Evolutionary conservation across 2,888 invertebrate species (phyloP).

Genomic region (Agrochola circellaris): DNA sequence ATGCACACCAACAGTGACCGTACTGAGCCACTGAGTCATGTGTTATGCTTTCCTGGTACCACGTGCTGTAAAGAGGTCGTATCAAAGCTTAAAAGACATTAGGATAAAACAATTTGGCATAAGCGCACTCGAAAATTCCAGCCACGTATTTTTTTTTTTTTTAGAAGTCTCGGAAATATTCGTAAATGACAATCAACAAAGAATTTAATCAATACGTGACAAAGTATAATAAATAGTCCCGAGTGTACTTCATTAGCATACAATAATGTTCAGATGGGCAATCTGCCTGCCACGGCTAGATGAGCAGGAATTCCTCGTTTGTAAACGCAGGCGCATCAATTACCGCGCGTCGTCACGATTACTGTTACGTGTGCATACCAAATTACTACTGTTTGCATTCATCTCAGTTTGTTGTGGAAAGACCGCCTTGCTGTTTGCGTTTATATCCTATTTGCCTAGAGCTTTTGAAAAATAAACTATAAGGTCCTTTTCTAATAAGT

Average conservation of each 20-base stretch:
- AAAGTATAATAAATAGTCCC: neutral
- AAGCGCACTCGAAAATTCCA: neutral
- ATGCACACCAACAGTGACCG: constrained; percentile 44
- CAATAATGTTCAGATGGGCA: constrained; percentile 60
- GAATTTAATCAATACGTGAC: constrained; percentile 22
- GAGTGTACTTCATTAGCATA: constrained; percentile 61
- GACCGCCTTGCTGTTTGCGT: constrained; percentile 6
- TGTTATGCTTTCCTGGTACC: constrained; percentile 33
- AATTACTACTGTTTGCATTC: constrained; percentile 52
- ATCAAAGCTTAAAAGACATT: constrained; percentile 3
- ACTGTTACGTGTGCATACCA: constrained; percentile 50
- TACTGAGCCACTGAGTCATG: constrained; percentile 11
- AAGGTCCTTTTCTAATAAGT: neutral
- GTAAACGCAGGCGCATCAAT: constrained; percentile 58
- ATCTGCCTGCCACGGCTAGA: constrained; percentile 55
- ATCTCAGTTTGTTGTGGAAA: constrained; percentile 10
- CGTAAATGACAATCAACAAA: constrained; percentile 20
- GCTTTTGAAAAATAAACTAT: neutral
- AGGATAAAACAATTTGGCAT: neutral
- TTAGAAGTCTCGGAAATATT: neutral
- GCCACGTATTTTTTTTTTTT: too few species aligned
- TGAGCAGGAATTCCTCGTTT: constrained; percentile 78
- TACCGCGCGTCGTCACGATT: constrained; percentile 56
- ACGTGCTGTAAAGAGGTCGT: constrained; percentile 6
- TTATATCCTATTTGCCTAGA: neutral